Base-by-base conservation (phyloP, 2,888 invertebrate genomes). In the Macrophya alboannulata region DNA sequence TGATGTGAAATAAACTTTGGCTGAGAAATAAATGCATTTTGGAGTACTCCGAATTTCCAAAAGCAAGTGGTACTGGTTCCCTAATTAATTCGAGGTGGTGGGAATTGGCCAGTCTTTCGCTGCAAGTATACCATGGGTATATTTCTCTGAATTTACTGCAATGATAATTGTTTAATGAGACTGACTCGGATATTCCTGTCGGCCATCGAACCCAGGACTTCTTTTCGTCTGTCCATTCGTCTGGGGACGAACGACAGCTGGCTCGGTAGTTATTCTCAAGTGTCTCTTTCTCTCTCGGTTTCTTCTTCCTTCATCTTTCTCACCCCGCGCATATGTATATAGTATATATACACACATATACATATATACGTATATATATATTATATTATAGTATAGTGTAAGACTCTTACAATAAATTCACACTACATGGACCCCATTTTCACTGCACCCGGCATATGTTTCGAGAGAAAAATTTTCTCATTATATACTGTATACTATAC, bases 91-190 rank as follows among this genome's bases (percentile, higher is more conserved):
- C 59, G 21, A 21, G 25, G 0, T 6, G 9, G 4, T 3, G 25
- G 62, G 12, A 48, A 25, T 21, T 62, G 25, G 25, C 4, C 4
- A 9, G 21, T 62, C 25, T 25, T 12, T 10, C 62, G 21, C 6
- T 9, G 48, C 48, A 12, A 10, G 12, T 48, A 48, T 25, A 62
- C 25, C 3, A 62, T 48, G 25, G 62, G n/a, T n/a, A n/a, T n/a
- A n/a, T 62, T 62, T 62, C 62, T 62, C 62, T 45, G 45, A 45
- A 21, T n/a, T 17, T 21, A 21, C 21, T 3, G 25, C 8, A 12
- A 81, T 81, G 68, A 68, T 83, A 83, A 83, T 45, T 71, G 71
- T 83, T 68, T 51, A 83, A 83, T 83, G 83, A 68, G 83, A 71
- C 55, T 68, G 83, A 81, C 81, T 71, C 31, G 15, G 48, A 48